Evolutionary conservation across 2,113 vertebrate genomes (phyloP).

Genomic region (Perca fluviatilis): DNA sequence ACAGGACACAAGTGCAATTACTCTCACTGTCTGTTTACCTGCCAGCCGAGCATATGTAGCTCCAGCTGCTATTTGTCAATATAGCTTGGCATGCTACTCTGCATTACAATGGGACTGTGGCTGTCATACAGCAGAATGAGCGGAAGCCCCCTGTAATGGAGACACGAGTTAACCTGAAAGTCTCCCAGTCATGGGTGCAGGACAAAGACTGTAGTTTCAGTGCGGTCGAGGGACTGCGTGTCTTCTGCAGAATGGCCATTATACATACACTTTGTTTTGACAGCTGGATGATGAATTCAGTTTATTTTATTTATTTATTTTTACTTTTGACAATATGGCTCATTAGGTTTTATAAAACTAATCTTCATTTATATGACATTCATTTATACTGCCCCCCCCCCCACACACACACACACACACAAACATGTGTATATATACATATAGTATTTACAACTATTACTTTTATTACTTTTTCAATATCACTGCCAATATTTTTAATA

Average conservation of each 20-base stretch:
- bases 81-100: not conserved
- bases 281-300: conserved; percentile 38
- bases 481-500: no score
- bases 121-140: not conserved
- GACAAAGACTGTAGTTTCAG: conserved; percentile 48
- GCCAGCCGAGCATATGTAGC: not conserved
- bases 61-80: conserved; percentile 48
- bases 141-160: not conserved
- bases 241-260: not conserved
- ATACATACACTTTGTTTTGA: conserved; percentile 20
- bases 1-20: conserved; percentile 38
- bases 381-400: not conserved
- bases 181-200: not conserved
- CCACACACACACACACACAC: no score
- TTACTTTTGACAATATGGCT: not conserved
- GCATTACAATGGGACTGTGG: conserved; percentile 27
- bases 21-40: conserved; percentile 21
- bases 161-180: not conserved
- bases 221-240: not conserved
- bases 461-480: no score
- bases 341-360: not conserved
- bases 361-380: not conserved
- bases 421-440: no score
- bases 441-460: no score
- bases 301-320: not conserved